These are phyloP conservation scores for Streblospio benedicti DNA, from an alignment of 1,140 invertebrate species.

Conservation along the genomic window DNA sequence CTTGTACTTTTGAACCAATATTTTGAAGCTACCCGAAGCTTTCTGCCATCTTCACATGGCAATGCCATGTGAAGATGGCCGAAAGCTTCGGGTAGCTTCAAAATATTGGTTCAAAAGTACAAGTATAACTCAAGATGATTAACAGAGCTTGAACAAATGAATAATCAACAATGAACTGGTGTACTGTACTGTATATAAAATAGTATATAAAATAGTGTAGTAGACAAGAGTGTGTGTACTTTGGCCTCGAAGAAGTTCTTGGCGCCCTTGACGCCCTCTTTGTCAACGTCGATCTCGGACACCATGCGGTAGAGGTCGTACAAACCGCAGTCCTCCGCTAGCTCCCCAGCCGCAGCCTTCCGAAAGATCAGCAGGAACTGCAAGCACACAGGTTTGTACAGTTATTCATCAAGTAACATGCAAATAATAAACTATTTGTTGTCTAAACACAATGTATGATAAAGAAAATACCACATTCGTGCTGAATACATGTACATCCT, in stretches of 20 bases:
- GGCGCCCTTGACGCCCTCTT: conserved; percentile 43
- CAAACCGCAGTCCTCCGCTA: conserved; percentile 71
- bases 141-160: background rate
- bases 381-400: conserved; percentile 26
- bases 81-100: background rate
- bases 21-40: too few relatives aligned
- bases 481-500: too few relatives aligned
- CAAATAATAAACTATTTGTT: too few relatives aligned
- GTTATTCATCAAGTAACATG: too few relatives aligned
- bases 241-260: conserved; percentile 47
- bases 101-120: background rate
- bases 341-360: conserved; percentile 75
- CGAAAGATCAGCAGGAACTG: conserved; percentile 77
- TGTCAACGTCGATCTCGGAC: conserved; percentile 43
- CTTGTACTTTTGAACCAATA: too few relatives aligned
- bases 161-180: background rate
- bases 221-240: conserved; percentile 23
- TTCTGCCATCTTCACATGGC: background rate
- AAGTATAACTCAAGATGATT: background rate
- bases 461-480: too few relatives aligned
- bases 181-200: background rate
- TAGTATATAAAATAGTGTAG: background rate
- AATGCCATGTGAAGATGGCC: background rate
- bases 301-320: conserved; percentile 52
- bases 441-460: too few relatives aligned